These are phyloP conservation scores for Struthio camelus DNA, from an alignment of 2,113 vertebrate genomes.

Conservation along the genomic window DNA sequence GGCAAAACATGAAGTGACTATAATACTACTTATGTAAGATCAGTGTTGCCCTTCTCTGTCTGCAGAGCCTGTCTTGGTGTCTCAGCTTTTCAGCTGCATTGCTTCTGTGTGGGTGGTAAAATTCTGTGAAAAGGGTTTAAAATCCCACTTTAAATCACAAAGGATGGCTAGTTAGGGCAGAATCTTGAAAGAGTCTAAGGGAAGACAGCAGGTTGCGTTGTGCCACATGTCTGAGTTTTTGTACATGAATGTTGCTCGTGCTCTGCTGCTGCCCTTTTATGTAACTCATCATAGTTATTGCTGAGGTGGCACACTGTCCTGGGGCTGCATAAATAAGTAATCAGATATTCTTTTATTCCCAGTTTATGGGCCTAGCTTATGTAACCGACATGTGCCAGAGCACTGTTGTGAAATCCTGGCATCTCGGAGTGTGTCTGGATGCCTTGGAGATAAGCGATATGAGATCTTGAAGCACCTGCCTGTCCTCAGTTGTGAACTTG, in stretches of 20 bases:
- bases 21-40: background rate
- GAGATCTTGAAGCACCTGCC: background rate
- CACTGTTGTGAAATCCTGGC: background rate
- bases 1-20: background rate
- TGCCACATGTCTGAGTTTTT: background rate
- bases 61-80: background rate
- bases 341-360: background rate
- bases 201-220: background rate
- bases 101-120: background rate
- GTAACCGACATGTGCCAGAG: background rate
- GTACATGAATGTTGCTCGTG: background rate
- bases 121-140: background rate
- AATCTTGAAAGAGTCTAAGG: background rate
- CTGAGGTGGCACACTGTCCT: background rate
- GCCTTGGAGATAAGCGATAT: background rate
- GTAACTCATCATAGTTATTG: background rate
- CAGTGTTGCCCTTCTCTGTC: background rate
- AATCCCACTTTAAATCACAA: background rate
- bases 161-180: background rate
- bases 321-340: conserved; percentile 1
- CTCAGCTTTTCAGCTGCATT: background rate
- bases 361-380: background rate
- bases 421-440: background rate
- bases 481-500: background rate
- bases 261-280: background rate